phyloP scores from a whole-genome alignment of 2,888 invertebrate genomes.

The Synergus laeviventris region DNA sequence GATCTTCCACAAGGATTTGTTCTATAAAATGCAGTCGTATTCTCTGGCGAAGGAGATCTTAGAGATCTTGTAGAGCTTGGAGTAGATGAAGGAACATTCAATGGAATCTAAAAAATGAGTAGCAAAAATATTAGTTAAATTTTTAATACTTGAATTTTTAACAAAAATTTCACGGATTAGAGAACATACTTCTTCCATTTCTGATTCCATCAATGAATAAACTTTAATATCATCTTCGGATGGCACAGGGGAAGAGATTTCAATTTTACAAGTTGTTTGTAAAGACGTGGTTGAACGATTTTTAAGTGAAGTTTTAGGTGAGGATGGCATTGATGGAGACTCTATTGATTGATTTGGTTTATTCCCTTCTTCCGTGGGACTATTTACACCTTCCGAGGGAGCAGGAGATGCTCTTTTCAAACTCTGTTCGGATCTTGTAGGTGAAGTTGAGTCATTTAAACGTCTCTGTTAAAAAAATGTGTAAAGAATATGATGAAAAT shows the following conservation, averaged over 20 bases:
- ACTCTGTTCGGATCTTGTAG: conserved; percentile 36
- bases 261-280: conserved; percentile 15
- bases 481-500: neutral
- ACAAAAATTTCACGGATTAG: conserved; percentile 4
- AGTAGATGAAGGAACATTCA: neutral
- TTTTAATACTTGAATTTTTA: neutral
- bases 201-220: conserved; percentile 7
- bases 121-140: no score
- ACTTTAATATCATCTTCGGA: conserved; percentile 17
- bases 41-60: conserved; percentile 12
- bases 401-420: conserved; percentile 8
- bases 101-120: neutral
- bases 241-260: conserved; percentile 7
- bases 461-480: neutral
- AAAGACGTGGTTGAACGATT: conserved; percentile 7
- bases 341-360: conserved; percentile 15
- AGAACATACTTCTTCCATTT: conserved; percentile 8
- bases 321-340: conserved; percentile 12
- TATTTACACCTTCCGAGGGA: conserved; percentile 14
- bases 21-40: conserved; percentile 41
- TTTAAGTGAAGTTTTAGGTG: neutral
- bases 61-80: neutral
- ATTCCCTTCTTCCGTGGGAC: conserved; percentile 10
- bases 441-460: conserved; percentile 35
- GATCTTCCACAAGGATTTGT: conserved; percentile 49